Base-by-base conservation (phyloP, 1,140 invertebrate genomes). In the Helicoverpa armigera region DNA sequence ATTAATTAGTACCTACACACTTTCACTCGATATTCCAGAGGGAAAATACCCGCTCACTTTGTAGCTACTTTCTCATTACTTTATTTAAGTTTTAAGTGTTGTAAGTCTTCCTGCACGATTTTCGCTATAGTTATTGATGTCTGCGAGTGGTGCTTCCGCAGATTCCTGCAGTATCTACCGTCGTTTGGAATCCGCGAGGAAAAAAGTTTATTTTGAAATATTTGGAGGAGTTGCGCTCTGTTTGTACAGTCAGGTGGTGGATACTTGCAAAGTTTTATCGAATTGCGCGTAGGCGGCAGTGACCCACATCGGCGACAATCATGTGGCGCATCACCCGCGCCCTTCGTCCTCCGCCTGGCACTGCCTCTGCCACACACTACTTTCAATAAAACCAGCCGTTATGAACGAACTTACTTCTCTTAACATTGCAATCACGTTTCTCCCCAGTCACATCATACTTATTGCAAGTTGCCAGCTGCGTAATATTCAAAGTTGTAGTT, bases 211-310 rank as follows among this genome's bases (percentile, higher is more conserved):
- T 60, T 77, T 77, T 65, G 11, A 65, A 77, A 31, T 65, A 53
- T 65, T 2, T 31, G 10, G 9, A 53, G 35, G 31, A 51, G 43
- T 76, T 63, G 73, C 69, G 74, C 72, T 51, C 58, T 72, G 58
- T 81, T 63, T 74, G 74, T 23, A 23, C 35, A 65, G 48, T 61
- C 73, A 84, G 78, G 76, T 79, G 73, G 82, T 77, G 43, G 83
- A 85, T 84, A 87, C 79, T 87, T 85, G 87, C 86, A 89, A 92
- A 89, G 91, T 93, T 93, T 90, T 91, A 92, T 92, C 86, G 91
- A 92, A 90, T 94, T 88, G 88, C 91, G 89, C 90, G 89, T 92
- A 89, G 92, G 90, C 91, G 90, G 86, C 89, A 91, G 88, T 94
- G 93, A 94, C 92, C 93, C 90, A 93, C 88, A 92, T 94, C 87